A percentile compares a stretch with the other conserved stretches of the same genome.
Conservation (phyloP, 2,888 invertebrate species). For the Tridacna crocea region DNA sequence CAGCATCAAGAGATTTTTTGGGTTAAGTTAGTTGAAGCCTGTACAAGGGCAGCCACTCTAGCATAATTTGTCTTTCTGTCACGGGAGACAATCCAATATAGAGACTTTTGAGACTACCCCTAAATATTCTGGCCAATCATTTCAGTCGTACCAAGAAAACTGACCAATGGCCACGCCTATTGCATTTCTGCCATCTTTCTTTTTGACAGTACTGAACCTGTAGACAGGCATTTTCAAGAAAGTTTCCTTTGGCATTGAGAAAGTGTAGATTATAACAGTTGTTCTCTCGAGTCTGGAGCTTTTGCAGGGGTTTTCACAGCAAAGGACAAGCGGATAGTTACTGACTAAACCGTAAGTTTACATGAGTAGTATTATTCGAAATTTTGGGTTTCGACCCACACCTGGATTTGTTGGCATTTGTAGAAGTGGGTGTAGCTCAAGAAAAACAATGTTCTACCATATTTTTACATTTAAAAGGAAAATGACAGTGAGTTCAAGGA, state of each 20-base stretch:
- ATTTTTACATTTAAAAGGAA: not conserved
- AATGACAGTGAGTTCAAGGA: not conserved
- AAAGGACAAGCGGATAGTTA: slow-evolving; percentile 1
- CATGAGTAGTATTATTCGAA: not conserved
- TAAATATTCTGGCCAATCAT: slow-evolving; percentile 46
- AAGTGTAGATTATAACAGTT: not conserved
- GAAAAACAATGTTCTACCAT: not conserved
- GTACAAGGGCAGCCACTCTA: not conserved
- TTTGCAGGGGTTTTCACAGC: not conserved
- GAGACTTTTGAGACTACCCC: slow-evolving; percentile 52
- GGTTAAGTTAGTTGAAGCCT: too few relatives aligned
- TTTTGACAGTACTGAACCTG: slow-evolving; percentile 51
- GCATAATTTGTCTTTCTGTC: not conserved
- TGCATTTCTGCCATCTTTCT: slow-evolving; percentile 58
- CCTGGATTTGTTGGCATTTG: slow-evolving; percentile 20
- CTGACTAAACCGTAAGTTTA: not conserved
- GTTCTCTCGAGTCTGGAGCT: not conserved
- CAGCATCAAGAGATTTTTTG: too few relatives aligned
- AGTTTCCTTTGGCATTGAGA: not conserved
- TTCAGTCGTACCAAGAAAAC: slow-evolving; percentile 47
- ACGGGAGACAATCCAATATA: slow-evolving; percentile 28
- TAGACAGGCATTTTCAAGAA: not conserved
- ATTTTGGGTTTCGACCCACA: slow-evolving; percentile 1
- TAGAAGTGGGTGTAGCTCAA: not conserved
- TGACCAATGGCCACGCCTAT: slow-evolving; percentile 65